phyloP scores from a whole-genome alignment of 2,888 invertebrate genomes.

The Drosophila atripex region DNA sequence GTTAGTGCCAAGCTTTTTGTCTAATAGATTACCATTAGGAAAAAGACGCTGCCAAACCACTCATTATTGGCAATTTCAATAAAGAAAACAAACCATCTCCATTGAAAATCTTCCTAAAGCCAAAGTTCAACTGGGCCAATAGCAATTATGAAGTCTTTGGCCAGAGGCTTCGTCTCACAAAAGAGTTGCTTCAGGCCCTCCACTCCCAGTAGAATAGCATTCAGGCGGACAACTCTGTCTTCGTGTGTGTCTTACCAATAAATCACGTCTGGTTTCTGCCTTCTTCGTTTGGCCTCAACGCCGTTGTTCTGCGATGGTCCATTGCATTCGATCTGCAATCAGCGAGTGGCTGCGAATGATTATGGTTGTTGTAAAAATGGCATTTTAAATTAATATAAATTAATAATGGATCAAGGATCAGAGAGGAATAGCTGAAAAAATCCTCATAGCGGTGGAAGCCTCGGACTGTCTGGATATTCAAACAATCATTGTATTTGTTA shows the following conservation, averaged over 20 bases:
- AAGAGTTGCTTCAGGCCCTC: constrained; percentile 6
- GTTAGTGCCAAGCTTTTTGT: neutral
- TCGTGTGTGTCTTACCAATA: constrained; percentile 60
- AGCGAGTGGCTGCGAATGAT: neutral
- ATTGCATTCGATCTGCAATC: constrained; percentile 1
- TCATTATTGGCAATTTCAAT: constrained; percentile 52
- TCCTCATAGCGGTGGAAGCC: too few relatives aligned
- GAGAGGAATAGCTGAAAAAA: too few relatives aligned
- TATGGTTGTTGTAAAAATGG: constrained; percentile 22
- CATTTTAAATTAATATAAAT: constrained; percentile 54
- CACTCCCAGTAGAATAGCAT: constrained; percentile 9
- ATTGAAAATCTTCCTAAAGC: constrained; percentile 4
- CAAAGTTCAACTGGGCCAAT: constrained; percentile 18
- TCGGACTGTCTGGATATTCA: too few relatives aligned
- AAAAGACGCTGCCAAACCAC: constrained; percentile 21
- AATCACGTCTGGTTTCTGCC: constrained; percentile 52
- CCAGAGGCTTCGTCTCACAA: constrained; percentile 53
- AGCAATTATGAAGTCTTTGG: constrained; percentile 51
- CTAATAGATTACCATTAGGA: neutral
- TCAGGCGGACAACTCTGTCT: constrained; percentile 18
- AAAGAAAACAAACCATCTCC: constrained; percentile 19
- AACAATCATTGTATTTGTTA: too few relatives aligned
- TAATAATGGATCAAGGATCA: constrained; percentile 59
- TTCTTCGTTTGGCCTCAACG: constrained; percentile 43
- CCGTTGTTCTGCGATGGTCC: constrained; percentile 22